phyloP scores from a whole-genome alignment of 2,888 invertebrate genomes.

The Linhomoeus sp. region DNA sequence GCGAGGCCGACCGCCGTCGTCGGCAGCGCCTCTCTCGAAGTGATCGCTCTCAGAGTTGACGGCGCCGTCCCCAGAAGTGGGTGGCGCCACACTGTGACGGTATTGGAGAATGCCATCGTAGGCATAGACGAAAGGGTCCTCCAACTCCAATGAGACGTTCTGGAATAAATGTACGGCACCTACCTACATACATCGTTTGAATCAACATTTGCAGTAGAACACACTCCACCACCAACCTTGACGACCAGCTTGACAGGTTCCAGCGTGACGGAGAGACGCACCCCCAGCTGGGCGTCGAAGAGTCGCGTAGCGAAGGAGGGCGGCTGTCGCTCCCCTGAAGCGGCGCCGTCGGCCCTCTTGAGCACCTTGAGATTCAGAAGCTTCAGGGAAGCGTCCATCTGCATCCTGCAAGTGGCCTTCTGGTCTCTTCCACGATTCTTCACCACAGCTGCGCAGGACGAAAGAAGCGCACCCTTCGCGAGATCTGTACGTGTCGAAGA shows the following conservation, averaged over 20 bases:
- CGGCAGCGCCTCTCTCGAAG: too few species aligned
- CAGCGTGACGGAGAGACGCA: too few species aligned
- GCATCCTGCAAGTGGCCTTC: constrained; percentile 1
- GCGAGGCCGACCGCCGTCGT: too few species aligned
- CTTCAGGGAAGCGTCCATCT: constrained; percentile 14
- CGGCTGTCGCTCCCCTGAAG: too few species aligned
- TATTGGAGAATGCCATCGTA: not conserved
- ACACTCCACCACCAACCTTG: too few species aligned
- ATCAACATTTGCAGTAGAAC: too few species aligned
- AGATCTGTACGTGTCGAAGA: constrained; percentile 16
- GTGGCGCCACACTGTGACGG: not conserved
- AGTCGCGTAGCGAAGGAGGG: not conserved
- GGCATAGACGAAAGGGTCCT: not conserved
- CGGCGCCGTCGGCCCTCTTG: too few species aligned
- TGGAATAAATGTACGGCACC: too few species aligned
- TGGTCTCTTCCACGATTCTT: not conserved
- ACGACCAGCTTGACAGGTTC: too few species aligned
- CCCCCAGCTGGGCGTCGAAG: not conserved
- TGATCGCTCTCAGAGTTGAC: too few species aligned
- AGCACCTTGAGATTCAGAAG: constrained; percentile 14
- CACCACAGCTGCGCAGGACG: not conserved
- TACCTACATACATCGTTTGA: too few species aligned
- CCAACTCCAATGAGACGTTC: too few species aligned
- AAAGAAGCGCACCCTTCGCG: constrained; percentile 6
- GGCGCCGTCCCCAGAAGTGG: not conserved